Evolutionary conservation across 2,888 invertebrate species (phyloP).

Genomic region (Apeira syringaria): DNA sequence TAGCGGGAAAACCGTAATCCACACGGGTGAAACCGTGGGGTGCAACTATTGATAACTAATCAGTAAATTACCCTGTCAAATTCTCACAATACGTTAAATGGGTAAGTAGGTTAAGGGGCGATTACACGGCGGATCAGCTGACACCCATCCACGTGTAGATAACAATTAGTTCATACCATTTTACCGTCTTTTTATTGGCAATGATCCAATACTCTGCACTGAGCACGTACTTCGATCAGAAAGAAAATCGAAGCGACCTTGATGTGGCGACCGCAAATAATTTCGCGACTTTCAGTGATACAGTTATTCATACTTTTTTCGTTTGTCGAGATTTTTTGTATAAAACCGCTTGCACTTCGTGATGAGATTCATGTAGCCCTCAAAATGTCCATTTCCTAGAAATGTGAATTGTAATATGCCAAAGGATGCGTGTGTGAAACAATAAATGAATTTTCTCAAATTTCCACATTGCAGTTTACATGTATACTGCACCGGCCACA

Average conservation of each 20-base stretch:
- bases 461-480: too few relatives aligned
- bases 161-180: constrained; percentile 37
- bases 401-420: too few relatives aligned
- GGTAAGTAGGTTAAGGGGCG: constrained; percentile 38
- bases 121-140: constrained; percentile 27
- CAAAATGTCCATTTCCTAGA: too few relatives aligned
- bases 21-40: too few relatives aligned
- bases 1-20: too few relatives aligned
- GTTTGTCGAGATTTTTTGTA: too few relatives aligned
- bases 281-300: constrained; percentile 46
- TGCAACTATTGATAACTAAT: not conserved
- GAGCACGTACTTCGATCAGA: constrained; percentile 28
- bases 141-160: constrained; percentile 25
- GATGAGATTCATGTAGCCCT: too few relatives aligned
- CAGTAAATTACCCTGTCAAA: constrained; percentile 22
- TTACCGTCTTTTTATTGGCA: constrained; percentile 41
- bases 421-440: too few relatives aligned
- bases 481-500: too few relatives aligned
- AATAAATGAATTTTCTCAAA: too few relatives aligned
- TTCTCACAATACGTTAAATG: constrained; percentile 25
- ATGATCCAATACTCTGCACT: constrained; percentile 52
- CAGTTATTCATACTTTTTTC: too few relatives aligned
- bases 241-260: constrained; percentile 43
- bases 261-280: constrained; percentile 62
- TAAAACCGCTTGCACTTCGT: too few relatives aligned